Percentiles rank a stretch among this genome's conserved stretches.
phyloP scores from a whole-genome alignment of 2,113 vertebrate species.

The Tachycineta bicolor region DNA sequence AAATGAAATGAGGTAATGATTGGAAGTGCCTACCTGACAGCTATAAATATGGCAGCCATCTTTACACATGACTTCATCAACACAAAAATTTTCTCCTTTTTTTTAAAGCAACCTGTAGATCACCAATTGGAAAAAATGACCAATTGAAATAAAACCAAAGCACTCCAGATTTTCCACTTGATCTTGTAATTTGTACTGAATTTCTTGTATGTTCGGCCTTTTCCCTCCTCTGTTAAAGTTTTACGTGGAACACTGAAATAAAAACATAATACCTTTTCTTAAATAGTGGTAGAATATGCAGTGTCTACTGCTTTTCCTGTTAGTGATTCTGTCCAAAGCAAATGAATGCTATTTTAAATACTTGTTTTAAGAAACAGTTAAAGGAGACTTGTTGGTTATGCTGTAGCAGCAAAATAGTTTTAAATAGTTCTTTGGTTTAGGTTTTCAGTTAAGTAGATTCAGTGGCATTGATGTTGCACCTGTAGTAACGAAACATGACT shows the following conservation, averaged over 20 bases:
- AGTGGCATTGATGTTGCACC: not conserved
- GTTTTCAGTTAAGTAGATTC: not conserved
- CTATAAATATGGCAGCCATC: not conserved
- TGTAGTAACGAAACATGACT: not conserved
- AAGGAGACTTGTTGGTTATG: not conserved
- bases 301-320: not conserved
- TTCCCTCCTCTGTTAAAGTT: not conserved
- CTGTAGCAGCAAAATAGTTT: not conserved
- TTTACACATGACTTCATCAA: not conserved
- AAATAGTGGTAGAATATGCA: not conserved
- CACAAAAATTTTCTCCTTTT: not conserved
- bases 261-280: not conserved
- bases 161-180: not conserved
- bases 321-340: not conserved
- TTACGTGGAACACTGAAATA: not conserved
- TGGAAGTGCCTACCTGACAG: not conserved
- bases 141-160: not conserved
- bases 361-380: not conserved
- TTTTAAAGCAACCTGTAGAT: not conserved
- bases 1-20: not conserved
- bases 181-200: not conserved
- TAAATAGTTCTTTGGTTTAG: not conserved
- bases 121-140: not conserved
- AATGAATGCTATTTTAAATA: not conserved
- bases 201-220: not conserved